Evolutionary conservation across 2,888 invertebrate species (phyloP).

Genomic region (Aelia acuminata): DNA sequence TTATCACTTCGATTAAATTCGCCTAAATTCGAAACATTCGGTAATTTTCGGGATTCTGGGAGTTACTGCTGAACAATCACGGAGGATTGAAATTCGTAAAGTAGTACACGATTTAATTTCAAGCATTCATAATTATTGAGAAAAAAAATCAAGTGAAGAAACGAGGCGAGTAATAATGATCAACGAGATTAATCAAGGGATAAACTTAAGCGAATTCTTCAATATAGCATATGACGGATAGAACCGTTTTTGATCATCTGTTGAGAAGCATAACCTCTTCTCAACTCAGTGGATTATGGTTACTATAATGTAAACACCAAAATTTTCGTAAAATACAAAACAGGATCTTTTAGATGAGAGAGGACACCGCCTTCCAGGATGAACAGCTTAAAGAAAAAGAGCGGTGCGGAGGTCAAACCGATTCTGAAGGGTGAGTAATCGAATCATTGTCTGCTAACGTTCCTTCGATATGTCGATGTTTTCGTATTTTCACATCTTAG

Average conservation of each 20-base stretch:
- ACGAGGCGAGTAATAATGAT: too few species aligned
- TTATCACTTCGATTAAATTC: too few species aligned
- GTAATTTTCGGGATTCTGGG: too few species aligned
- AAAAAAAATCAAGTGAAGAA: too few species aligned
- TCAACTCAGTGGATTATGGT: background rate
- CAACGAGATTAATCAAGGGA: too few species aligned
- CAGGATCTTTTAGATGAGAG: background rate
- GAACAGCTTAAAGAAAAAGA: background rate
- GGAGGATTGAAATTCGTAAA: too few species aligned
- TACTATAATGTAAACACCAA: background rate
- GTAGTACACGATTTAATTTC: too few species aligned
- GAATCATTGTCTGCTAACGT: background rate
- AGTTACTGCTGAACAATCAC: too few species aligned
- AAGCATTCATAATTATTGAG: too few species aligned
- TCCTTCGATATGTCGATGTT: too few species aligned
- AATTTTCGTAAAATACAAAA: background rate
- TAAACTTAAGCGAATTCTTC: background rate
- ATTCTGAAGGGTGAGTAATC: background rate
- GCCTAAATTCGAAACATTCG: too few species aligned
- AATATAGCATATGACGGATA: background rate
- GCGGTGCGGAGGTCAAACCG: background rate
- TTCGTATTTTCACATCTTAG: too few species aligned
- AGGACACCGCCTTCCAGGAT: background rate
- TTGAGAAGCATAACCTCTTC: background rate
- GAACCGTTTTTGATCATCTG: background rate